phyloP scores from a whole-genome alignment of 1,140 invertebrate genomes.

The Scylla paramamosain region DNA sequence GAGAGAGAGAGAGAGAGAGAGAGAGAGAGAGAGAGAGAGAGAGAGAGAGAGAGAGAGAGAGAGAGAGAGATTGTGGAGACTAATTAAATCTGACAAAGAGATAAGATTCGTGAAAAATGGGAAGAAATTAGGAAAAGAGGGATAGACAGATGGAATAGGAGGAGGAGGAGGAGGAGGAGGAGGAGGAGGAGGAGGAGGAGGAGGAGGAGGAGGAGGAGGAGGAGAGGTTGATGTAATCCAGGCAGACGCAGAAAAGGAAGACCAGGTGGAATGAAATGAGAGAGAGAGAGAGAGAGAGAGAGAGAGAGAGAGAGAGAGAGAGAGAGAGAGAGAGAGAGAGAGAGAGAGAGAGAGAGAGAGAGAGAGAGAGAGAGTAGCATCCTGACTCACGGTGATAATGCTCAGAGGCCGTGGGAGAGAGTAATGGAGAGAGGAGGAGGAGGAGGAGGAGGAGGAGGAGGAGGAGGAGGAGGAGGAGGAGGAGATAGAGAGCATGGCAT shows the following conservation, averaged over 20 bases:
- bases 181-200: not conserved
- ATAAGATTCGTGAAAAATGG: not conserved
- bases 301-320: no score
- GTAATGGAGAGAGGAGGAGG: not conserved
- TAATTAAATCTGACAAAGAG: no score
- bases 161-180: not conserved
- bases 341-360: no score
- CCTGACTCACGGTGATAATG: not conserved
- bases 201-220: not conserved
- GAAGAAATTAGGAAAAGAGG: not conserved
- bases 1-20: no score
- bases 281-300: no score
- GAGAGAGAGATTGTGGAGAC: not conserved
- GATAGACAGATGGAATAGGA: not conserved
- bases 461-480: not conserved
- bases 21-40: no score
- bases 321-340: no score
- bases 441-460: not conserved
- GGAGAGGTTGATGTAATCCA: not conserved
- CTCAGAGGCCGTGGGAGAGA: not conserved
- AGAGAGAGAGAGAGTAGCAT: not conserved
- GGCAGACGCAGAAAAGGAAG: not conserved
- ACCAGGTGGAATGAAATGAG: not conserved
- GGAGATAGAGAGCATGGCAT: not conserved
- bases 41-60: not conserved